These are phyloP conservation scores for Cyrtonyx montezumae DNA, from an alignment of 2,113 vertebrate genomes.

Conservation along the genomic window DNA sequence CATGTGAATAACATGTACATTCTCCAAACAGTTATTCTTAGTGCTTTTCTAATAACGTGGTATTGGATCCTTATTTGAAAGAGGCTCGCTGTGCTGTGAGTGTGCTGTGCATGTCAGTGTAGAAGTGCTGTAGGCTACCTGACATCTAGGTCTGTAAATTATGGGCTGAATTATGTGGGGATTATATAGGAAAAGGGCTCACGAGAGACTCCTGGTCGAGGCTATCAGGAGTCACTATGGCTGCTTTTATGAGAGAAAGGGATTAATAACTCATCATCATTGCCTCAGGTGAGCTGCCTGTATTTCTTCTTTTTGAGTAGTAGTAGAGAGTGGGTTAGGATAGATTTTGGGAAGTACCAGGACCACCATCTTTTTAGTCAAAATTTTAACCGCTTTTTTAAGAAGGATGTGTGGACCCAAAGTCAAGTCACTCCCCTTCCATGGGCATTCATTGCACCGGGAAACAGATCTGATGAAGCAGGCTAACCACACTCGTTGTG, in stretches of 20 bases:
- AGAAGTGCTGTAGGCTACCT: background rate
- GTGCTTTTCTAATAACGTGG: background rate
- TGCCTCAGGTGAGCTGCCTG: background rate
- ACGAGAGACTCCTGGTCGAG: background rate
- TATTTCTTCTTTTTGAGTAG: background rate
- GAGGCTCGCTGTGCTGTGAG: fast-evolving
- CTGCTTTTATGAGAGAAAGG: background rate
- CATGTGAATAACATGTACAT: background rate
- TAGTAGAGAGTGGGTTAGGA: background rate
- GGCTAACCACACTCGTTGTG: fast-evolving
- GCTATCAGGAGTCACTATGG: background rate
- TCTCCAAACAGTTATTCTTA: background rate
- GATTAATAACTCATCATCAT: background rate
- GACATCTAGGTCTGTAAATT: background rate
- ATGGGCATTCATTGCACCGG: fast-evolving
- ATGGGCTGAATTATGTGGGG: background rate
- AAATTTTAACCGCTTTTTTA: background rate
- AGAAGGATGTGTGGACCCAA: background rate
- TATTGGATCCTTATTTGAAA: background rate
- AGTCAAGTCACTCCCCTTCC: background rate
- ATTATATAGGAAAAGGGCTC: background rate
- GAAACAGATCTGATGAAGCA: background rate
- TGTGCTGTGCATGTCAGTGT: fast-evolving
- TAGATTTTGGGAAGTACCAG: background rate
- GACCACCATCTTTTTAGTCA: background rate